Conservation (phyloP, 2,113 vertebrate genomes). For the Lathamus discolor region DNA sequence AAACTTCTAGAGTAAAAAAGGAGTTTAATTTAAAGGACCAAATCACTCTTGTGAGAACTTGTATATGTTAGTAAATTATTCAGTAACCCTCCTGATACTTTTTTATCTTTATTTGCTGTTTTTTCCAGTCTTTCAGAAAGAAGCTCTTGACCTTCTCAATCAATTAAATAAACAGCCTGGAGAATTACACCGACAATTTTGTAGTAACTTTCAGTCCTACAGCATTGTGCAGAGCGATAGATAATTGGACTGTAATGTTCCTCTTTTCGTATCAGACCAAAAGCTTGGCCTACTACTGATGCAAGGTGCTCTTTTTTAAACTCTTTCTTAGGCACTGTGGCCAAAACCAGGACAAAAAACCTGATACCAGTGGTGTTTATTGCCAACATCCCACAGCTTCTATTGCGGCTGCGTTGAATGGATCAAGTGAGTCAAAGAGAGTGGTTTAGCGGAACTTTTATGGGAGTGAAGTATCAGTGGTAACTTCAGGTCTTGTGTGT, state of each 20-base stretch:
- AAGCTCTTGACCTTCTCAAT: slow-evolving; percentile 11
- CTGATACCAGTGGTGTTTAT: background rate
- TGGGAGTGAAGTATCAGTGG: background rate
- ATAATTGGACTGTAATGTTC: background rate
- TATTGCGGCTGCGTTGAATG: rapidly evolving
- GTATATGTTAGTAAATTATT: background rate
- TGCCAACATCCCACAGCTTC: background rate
- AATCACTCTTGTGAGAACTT: background rate
- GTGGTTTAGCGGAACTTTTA: rapidly evolving
- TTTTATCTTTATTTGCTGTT: background rate
- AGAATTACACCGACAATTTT: background rate
- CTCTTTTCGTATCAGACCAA: background rate
- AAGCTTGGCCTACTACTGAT: background rate
- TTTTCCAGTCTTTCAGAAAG: background rate
- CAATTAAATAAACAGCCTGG: background rate
- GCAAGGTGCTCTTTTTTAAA: background rate
- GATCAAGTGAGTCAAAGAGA: background rate
- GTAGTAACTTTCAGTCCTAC: background rate
- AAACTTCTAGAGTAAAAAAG: background rate
- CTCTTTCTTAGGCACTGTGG: background rate
- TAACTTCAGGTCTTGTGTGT: background rate
- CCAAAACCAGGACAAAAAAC: background rate
- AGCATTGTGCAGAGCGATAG: background rate
- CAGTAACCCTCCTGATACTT: background rate
- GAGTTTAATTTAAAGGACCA: background rate